A percentile compares a stretch with the other conserved stretches of the same genome.
These are phyloP conservation scores for Drosophila demipolita DNA, from an alignment of 2,888 invertebrate genomes.

Conservation along the genomic window DNA sequence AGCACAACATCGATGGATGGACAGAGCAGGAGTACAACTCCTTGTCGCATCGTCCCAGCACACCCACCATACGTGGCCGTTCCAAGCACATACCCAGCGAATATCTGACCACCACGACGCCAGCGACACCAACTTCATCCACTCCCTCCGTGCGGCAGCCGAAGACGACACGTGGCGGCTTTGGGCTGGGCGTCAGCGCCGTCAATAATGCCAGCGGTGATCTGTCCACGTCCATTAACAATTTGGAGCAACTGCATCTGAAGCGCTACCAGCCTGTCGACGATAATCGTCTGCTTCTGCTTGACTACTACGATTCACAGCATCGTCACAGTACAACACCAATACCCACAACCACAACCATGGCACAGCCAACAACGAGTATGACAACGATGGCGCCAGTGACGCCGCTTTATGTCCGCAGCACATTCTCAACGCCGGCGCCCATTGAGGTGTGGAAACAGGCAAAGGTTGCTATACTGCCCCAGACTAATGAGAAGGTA, in stretches of 20 bases:
- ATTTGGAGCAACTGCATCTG: conserved; percentile 75
- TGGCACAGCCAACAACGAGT: conserved; percentile 84
- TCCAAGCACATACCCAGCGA: conserved; percentile 92
- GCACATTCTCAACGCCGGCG: conserved; percentile 36
- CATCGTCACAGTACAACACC: conserved; percentile 38
- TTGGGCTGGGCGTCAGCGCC: conserved; percentile 52
- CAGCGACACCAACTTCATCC: conserved; percentile 85
- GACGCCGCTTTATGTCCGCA: conserved; percentile 71
- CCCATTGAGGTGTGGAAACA: conserved; percentile 87
- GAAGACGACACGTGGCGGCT: conserved; percentile 74
- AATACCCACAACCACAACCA: conserved; percentile 61
- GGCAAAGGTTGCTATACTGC: conserved; percentile 90
- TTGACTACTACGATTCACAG: conserved; percentile 68
- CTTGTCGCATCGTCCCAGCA: conserved; percentile 86
- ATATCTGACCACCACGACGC: conserved; percentile 89
- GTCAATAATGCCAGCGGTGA: conserved; percentile 51
- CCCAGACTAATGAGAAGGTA: conserved; percentile 92
- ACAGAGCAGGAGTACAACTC: conserved; percentile 90
- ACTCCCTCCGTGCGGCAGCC: conserved; percentile 84
- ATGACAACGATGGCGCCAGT: conserved; percentile 72
- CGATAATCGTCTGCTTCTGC: conserved; percentile 75
- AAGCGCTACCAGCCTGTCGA: conserved; percentile 77
- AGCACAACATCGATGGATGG: conserved; percentile 94
- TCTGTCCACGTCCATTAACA: conserved; percentile 76
- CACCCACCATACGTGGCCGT: conserved; percentile 87